These are phyloP conservation scores for Epicauta chinensis DNA, from an alignment of 1,140 invertebrate genomes.

Conservation along the genomic window DNA sequence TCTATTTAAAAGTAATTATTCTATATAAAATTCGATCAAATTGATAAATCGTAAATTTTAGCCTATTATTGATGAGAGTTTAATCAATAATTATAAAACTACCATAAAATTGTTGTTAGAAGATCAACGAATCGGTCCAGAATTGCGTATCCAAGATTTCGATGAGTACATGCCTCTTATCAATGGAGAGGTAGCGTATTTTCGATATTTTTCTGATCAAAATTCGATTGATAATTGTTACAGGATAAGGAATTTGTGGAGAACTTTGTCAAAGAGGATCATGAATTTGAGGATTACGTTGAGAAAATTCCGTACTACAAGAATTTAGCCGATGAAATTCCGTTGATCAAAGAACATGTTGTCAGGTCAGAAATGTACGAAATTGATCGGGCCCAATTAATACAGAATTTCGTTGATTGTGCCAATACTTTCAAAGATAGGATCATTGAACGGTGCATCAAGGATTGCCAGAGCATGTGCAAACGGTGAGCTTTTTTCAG, in stretches of 20 bases:
- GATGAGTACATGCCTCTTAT: constrained; percentile 77
- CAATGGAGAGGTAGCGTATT: constrained; percentile 67
- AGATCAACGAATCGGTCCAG: constrained; percentile 63
- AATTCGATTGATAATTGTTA: background rate
- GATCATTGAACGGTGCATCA: constrained; percentile 65
- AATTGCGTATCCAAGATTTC: constrained; percentile 66
- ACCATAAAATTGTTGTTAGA: constrained; percentile 56
- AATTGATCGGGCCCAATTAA: constrained; percentile 73
- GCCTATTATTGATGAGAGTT: constrained; percentile 62
- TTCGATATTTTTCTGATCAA: too few relatives aligned
- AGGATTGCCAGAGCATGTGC: constrained; percentile 73
- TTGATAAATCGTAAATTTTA: constrained; percentile 33
- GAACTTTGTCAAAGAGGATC: constrained; percentile 58
- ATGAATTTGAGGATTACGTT: constrained; percentile 62
- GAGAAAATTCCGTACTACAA: constrained; percentile 60
- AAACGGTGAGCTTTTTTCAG: constrained; percentile 56
- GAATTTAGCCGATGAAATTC: constrained; percentile 56
- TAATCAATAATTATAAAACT: constrained; percentile 52
- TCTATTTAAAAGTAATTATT: constrained; percentile 46
- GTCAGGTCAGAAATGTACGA: constrained; percentile 79
- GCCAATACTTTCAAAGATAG: constrained; percentile 65
- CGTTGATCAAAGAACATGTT: constrained; percentile 57
- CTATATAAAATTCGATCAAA: background rate
- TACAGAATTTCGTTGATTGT: constrained; percentile 60
- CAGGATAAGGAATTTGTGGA: constrained; percentile 53